These are phyloP conservation scores for Leucania comma DNA, from an alignment of 2,888 invertebrate species.

Conservation along the genomic window DNA sequence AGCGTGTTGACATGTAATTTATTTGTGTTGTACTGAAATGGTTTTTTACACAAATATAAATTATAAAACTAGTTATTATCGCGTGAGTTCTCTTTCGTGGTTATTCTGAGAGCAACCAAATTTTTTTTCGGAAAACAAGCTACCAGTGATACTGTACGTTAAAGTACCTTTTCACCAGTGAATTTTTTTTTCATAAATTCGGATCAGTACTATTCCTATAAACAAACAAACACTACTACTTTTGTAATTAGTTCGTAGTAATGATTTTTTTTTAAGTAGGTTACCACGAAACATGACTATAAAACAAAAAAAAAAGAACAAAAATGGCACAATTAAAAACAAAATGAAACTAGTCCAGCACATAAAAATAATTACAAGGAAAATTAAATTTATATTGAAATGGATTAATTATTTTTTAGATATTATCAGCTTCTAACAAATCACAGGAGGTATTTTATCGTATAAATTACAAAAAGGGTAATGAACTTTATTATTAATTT, in stretches of 20 bases:
- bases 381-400: conserved; percentile 8
- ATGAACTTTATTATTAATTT: conserved; percentile 15
- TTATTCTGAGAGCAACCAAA: background rate
- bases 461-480: conserved; percentile 22
- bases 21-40: background rate
- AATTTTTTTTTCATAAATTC: background rate
- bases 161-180: background rate
- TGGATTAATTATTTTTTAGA: conserved; percentile 24
- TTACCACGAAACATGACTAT: background rate
- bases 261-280: conserved; percentile 11
- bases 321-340: background rate
- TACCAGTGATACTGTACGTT: background rate
- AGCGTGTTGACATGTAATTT: conserved; percentile 18
- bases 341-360: conserved; percentile 14
- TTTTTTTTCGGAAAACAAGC: background rate
- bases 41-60: conserved; percentile 2
- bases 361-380: conserved; percentile 20
- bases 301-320: background rate
- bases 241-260: background rate
- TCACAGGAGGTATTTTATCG: background rate
- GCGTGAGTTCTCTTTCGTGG: background rate
- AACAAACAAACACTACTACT: background rate
- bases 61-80: background rate
- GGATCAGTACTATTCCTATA: background rate
- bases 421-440: conserved; percentile 22